Percentiles rank a stretch among this genome's conserved stretches.
Evolutionary conservation across 2,113 vertebrate species (phyloP).

Genomic region (Platichthys flesus): DNA sequence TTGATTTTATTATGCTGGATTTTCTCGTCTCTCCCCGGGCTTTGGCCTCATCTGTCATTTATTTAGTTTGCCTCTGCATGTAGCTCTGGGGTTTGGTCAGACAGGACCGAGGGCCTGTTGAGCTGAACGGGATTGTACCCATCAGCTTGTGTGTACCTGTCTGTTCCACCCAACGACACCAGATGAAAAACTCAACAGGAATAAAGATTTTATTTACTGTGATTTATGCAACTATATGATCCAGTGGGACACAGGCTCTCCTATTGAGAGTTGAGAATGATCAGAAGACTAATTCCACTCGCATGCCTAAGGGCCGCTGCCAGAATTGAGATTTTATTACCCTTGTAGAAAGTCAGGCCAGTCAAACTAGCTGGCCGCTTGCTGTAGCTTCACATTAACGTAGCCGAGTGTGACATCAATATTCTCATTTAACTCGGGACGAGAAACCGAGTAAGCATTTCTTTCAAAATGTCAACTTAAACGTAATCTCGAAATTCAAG

Average conservation of each 20-base stretch:
- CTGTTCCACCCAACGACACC: conserved; percentile 22
- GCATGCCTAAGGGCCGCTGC: too few relatives aligned
- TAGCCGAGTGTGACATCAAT: not conserved
- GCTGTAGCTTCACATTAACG: not conserved
- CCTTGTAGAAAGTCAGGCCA: too few relatives aligned
- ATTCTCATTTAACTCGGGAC: not conserved
- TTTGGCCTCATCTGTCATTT: conserved; percentile 59
- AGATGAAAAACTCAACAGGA: conserved; percentile 22
- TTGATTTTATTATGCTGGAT: conserved; percentile 67
- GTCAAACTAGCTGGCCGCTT: not conserved
- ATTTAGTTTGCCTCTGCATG: conserved; percentile 38
- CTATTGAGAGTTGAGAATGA: too few relatives aligned
- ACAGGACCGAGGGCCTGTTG: conserved; percentile 2
- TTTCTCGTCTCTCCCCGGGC: conserved; percentile 54
- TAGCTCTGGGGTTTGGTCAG: conserved; percentile 47
- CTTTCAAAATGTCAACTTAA: not conserved
- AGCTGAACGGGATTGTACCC: conserved; percentile 10
- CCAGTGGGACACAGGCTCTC: too few relatives aligned
- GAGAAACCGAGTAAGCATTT: not conserved
- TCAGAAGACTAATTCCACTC: too few relatives aligned
- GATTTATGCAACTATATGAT: too few relatives aligned
- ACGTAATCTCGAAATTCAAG: too few relatives aligned
- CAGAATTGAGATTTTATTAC: too few relatives aligned
- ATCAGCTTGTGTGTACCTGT: conserved; percentile 10
- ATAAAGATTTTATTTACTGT: too few relatives aligned